Conservation (phyloP, 2,113 vertebrate genomes). For the Nanger granti region DNA sequence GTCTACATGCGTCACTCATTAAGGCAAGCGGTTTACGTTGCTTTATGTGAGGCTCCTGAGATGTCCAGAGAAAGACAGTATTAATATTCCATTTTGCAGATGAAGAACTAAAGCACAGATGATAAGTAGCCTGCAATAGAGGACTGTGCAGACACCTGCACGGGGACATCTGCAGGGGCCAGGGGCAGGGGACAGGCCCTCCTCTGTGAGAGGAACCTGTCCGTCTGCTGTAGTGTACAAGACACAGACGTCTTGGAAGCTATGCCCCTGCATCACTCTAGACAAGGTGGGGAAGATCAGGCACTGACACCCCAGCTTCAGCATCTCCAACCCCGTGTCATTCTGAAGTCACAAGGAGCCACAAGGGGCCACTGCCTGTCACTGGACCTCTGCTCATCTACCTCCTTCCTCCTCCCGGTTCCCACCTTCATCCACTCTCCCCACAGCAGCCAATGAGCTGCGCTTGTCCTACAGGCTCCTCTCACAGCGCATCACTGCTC, state of each 20-base stretch:
- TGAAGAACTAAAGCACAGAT: neutral
- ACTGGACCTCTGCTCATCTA: neutral
- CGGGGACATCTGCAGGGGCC: neutral
- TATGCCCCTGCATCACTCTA: neutral
- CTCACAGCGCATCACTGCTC: neutral
- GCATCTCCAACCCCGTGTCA: rapidly evolving
- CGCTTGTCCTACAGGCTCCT: neutral
- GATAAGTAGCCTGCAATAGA: neutral
- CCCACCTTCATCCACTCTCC: neutral
- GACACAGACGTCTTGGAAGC: neutral
- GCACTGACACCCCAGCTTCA: neutral
- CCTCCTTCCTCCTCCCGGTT: neutral
- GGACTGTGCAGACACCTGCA: neutral
- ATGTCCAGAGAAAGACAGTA: neutral
- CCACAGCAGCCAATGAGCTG: neutral
- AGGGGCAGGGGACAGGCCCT: neutral
- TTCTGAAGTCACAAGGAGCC: neutral
- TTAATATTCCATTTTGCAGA: neutral
- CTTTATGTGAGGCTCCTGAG: neutral
- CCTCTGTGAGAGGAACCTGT: neutral
- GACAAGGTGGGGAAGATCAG: neutral
- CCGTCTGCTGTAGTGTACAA: neutral
- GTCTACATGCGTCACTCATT: neutral
- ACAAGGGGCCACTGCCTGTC: neutral
- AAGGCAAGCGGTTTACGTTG: neutral